These are phyloP conservation scores for Petrolisthes cinctipes DNA, from an alignment of 2,888 invertebrate species.

Conservation along the genomic window DNA sequence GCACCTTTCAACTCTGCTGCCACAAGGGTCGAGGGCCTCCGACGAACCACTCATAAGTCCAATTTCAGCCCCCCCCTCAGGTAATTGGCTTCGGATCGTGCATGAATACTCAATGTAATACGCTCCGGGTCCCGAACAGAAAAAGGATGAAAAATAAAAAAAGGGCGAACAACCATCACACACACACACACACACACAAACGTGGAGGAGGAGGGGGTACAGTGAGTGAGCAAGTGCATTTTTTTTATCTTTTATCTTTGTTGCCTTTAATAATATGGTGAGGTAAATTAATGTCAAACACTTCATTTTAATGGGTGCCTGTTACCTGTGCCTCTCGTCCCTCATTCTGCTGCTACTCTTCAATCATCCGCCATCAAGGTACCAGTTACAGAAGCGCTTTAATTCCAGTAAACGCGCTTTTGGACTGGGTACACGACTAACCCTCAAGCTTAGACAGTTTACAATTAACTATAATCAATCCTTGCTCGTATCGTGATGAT, in stretches of 20 bases:
- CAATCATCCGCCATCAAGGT: no score
- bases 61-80: constrained; percentile 33
- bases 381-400: no score
- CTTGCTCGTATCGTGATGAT: no score
- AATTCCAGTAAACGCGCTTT: no score
- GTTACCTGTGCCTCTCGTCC: not conserved
- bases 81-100: constrained; percentile 26
- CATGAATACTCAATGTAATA: constrained; percentile 25
- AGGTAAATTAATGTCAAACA: constrained; percentile 43
- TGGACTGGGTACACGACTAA: no score
- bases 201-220: not conserved
- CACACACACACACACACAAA: not conserved
- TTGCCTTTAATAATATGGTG: constrained; percentile 28
- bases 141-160: not conserved
- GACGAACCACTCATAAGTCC: constrained; percentile 31
- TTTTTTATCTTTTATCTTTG: not conserved
- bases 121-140: not conserved
- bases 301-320: not conserved
- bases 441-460: no score
- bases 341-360: no score
- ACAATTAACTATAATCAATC: no score
- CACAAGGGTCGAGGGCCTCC: constrained; percentile 29
- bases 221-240: constrained; percentile 20
- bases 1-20: constrained; percentile 7
- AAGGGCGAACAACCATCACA: not conserved